These are phyloP conservation scores for Trilocha varians DNA, from an alignment of 2,888 invertebrate genomes.

Conservation along the genomic window DNA sequence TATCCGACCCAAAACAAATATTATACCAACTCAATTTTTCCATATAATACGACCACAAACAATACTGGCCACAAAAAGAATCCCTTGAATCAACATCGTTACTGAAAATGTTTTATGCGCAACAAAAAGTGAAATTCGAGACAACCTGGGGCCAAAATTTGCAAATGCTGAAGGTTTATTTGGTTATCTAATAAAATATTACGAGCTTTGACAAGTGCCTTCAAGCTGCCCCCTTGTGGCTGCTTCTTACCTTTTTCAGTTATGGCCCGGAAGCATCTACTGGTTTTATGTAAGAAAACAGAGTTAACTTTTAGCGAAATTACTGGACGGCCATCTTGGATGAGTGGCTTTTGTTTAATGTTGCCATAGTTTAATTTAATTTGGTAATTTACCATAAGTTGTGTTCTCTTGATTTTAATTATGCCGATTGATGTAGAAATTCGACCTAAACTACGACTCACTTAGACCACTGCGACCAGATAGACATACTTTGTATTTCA, in stretches of 20 bases:
- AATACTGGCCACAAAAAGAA: background rate
- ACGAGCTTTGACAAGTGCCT: constrained; percentile 67
- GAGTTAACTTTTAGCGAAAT: constrained; percentile 20
- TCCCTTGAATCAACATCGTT: background rate
- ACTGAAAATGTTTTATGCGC: constrained; percentile 8
- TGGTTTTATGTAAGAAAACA: constrained; percentile 29
- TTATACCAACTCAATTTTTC: background rate
- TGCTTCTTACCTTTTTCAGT: constrained; percentile 45
- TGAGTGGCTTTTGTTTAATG: constrained; percentile 13
- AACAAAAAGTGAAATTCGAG: constrained; percentile 19
- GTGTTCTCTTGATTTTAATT: too few species aligned
- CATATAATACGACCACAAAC: constrained; percentile 2
- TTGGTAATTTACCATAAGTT: too few species aligned
- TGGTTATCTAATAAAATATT: constrained; percentile 72
- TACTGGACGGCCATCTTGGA: constrained; percentile 2
- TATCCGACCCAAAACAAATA: background rate
- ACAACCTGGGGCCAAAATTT: constrained; percentile 33
- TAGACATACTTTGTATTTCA: too few species aligned
- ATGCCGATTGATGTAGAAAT: too few species aligned
- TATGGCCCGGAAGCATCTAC: constrained; percentile 43
- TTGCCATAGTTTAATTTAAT: background rate
- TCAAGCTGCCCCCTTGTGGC: constrained; percentile 50
- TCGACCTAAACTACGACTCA: too few species aligned
- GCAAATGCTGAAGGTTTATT: constrained; percentile 55
- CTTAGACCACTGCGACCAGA: too few species aligned